A percentile compares a stretch with the other conserved stretches of the same genome.
phyloP scores from a whole-genome alignment of 2,888 invertebrate species.

The Conomelus anceps region DNA sequence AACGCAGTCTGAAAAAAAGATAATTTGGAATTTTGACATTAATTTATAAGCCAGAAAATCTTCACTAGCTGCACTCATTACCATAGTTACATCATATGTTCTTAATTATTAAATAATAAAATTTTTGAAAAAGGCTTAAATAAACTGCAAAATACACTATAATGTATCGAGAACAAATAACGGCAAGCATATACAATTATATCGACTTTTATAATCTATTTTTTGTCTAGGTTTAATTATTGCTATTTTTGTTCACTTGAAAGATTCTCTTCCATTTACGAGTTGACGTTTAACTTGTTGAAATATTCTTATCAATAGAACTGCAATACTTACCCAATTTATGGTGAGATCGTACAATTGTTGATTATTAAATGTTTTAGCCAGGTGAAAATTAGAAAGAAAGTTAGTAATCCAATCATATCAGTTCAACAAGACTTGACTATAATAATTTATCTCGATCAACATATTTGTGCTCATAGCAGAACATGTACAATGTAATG shows the following conservation, averaged over 20 bases:
- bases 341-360: not conserved
- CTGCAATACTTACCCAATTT: not conserved
- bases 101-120: too few species aligned
- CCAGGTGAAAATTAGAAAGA: not conserved
- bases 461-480: not conserved
- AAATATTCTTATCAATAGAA: not conserved
- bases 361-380: not conserved
- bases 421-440: not conserved
- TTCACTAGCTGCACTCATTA: too few species aligned
- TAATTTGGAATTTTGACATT: too few species aligned
- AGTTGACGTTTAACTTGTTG: not conserved
- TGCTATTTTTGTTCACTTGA: not conserved
- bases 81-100: too few species aligned
- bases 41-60: too few species aligned
- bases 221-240: not conserved
- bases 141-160: too few species aligned
- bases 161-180: too few species aligned
- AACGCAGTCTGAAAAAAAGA: too few species aligned
- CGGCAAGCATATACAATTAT: not conserved
- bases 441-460: not conserved
- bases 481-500: too few species aligned
- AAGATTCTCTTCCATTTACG: not conserved
- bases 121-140: too few species aligned
- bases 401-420: not conserved
- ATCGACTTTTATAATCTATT: not conserved